phyloP scores from a whole-genome alignment of 2,888 invertebrate genomes.

The Mesochorus sp. region DNA sequence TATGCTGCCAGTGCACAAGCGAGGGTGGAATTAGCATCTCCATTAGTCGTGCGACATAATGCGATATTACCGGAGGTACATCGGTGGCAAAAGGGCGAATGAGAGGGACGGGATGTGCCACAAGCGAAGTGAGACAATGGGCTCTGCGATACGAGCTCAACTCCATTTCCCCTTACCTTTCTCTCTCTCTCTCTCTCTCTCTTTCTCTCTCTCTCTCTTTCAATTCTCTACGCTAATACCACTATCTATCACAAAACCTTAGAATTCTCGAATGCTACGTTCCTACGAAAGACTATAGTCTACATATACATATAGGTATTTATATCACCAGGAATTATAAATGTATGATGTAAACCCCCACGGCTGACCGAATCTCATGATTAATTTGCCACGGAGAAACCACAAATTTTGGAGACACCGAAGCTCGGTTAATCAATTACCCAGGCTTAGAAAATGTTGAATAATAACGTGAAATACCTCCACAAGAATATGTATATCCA shows the following conservation, averaged over 20 bases:
- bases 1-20: constrained; percentile 36
- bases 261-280: constrained; percentile 17
- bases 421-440: background rate
- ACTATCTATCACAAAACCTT: constrained; percentile 52
- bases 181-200: constrained; percentile 2
- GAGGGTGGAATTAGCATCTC: constrained; percentile 78
- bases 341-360: constrained; percentile 13
- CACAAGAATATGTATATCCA: background rate
- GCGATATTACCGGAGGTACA: constrained; percentile 74
- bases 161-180: constrained; percentile 2
- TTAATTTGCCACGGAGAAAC: constrained; percentile 7
- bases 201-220: constrained; percentile 19
- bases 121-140: constrained; percentile 73
- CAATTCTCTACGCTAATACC: constrained; percentile 54
- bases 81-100: constrained; percentile 45
- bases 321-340: constrained; percentile 36
- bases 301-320: background rate
- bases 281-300: background rate
- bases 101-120: constrained; percentile 51
- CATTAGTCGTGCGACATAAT: constrained; percentile 77
- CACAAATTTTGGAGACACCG: background rate
- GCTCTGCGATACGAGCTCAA: constrained; percentile 22
- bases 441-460: background rate
- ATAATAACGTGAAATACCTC: background rate
- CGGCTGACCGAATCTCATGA: constrained; percentile 29